Percentiles rank a stretch among this genome's conserved stretches.
Evolutionary conservation across 1,140 invertebrate genomes (phyloP).

Genomic region (Carposina sasakii): DNA sequence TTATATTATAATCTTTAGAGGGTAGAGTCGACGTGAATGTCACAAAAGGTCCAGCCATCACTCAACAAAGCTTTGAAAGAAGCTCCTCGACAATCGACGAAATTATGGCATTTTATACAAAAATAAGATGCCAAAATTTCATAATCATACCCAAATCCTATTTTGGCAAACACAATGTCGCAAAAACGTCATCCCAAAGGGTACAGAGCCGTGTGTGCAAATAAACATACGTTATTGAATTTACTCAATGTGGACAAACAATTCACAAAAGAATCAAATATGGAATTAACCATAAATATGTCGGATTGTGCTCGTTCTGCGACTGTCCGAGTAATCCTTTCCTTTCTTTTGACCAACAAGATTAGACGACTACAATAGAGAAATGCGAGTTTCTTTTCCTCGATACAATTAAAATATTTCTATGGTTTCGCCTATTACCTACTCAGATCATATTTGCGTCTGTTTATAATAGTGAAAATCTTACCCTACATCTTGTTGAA

Average conservation of each 20-base stretch:
- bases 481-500: too few relatives aligned
- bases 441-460: too few relatives aligned
- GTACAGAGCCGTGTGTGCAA: conserved; percentile 39
- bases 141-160: conserved; percentile 33
- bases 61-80: conserved; percentile 15
- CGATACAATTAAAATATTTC: too few relatives aligned
- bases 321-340: conserved; percentile 37
- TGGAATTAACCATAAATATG: conserved; percentile 52
- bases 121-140: too few relatives aligned
- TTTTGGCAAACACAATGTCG: conserved; percentile 27
- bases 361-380: conserved; percentile 42
- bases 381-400: too few relatives aligned
- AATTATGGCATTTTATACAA: conserved; percentile 20
- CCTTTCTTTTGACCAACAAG: too few relatives aligned
- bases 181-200: conserved; percentile 53
- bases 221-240: conserved; percentile 40
- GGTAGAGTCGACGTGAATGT: too few relatives aligned
- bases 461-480: too few relatives aligned
- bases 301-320: conserved; percentile 36
- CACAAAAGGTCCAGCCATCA: too few relatives aligned
- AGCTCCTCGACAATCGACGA: conserved; percentile 13
- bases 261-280: conserved; percentile 33
- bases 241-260: conserved; percentile 64
- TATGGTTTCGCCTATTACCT: too few relatives aligned
- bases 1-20: too few relatives aligned